A percentile compares a stretch with the other conserved stretches of the same genome.
These are phyloP conservation scores for Huso huso DNA, from an alignment of 2,797 vertebrate genomes.

Conservation along the genomic window DNA sequence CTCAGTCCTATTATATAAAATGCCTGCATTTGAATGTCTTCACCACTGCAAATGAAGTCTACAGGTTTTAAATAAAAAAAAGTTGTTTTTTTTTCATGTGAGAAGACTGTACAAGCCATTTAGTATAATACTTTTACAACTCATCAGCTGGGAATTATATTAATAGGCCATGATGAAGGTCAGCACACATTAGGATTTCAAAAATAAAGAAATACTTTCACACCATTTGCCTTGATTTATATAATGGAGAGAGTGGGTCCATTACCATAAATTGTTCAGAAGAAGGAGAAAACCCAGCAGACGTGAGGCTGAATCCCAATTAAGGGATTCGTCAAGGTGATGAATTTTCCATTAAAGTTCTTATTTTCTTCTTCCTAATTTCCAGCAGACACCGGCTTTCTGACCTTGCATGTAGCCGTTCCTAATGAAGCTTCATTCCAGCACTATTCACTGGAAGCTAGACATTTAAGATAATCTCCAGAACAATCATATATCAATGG, in stretches of 20 bases:
- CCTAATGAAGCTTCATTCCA: slow-evolving; percentile 33
- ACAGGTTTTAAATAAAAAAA: not conserved
- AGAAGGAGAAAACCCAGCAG: not conserved
- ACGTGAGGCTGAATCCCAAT: slow-evolving; percentile 40
- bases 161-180: slow-evolving; percentile 1
- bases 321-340: slow-evolving; percentile 40
- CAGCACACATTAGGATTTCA: not conserved
- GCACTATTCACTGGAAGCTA: slow-evolving; percentile 21
- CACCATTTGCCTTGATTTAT: slow-evolving; percentile 1
- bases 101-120: not conserved
- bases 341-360: slow-evolving; percentile 31
- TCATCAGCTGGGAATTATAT: not conserved
- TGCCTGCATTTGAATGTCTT: too few relatives aligned
- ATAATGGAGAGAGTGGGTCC: not conserved
- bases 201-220: not conserved
- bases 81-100: not conserved
- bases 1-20: too few relatives aligned
- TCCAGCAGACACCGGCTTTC: slow-evolving; percentile 25
- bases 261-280: slow-evolving; percentile 1
- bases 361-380: slow-evolving; percentile 34
- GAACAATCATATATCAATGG: not conserved
- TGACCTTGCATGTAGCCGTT: slow-evolving; percentile 23
- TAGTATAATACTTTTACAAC: slow-evolving; percentile 1
- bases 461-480: not conserved
- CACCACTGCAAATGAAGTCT: not conserved